Evolutionary conservation across 2,113 vertebrate genomes (phyloP), one percentile per base, ranked within the genome.

Genomic region (Sebastes schlegelii): DNA sequence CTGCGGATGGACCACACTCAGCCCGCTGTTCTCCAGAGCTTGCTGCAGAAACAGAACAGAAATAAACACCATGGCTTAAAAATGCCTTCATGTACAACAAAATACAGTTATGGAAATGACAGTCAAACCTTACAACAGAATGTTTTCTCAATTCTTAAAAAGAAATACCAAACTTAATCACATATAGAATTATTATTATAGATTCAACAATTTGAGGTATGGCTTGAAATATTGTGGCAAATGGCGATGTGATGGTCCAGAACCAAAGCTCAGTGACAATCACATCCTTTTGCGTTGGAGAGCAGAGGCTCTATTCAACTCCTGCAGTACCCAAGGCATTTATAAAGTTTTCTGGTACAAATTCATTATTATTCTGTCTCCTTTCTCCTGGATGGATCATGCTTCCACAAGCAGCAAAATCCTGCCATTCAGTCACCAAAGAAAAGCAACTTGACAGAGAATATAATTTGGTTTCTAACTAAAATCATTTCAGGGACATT

Each of bases 21-120:
- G 94, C 6, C 98, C 98, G 23, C 98, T 99, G 96, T 99, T 99
- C 95, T 99, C 98, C 94, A 99, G 94, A 78, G 98, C 98, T 99
- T 99, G 98, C 98, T 99, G 92, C 48, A 89, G 83, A 74, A 85
- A 93, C 62, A 82, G 9, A 80, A 74, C 4, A 58, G 4, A 68
- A 19, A 66, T 43, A 34, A 61, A 74, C 54, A 10, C 5, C 52
- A 48, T 6, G 74, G 19, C 49, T 74, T 52, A 1, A 21, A 48
- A 62, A 55, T 1, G 67, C 21, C 9, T 57, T 60, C 3, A 10
- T 7, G 19, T 16, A 48, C 14, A 49, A 55, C 11, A 55, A 21
- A 78, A 4, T 40, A 60, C 45, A 77, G 10, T 43, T 23, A 1
- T 0, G 13, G 12, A 43, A 63, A 70, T 6, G 6, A 0, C 1